Evolutionary conservation across 2,113 vertebrate species (phyloP).

Genomic region (Heterotilapia buettikoferi): DNA sequence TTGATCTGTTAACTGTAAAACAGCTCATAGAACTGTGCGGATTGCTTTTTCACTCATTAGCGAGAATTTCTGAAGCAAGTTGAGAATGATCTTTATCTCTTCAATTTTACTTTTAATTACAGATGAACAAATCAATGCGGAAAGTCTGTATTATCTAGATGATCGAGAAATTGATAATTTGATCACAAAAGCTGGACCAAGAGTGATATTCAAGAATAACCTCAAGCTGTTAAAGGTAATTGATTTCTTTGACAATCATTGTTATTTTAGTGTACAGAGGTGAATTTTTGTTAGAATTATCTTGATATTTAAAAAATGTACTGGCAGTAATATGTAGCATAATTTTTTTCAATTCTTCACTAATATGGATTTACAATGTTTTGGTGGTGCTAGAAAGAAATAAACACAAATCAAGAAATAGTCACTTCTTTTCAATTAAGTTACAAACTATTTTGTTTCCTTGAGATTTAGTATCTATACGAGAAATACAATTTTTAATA

Average conservation of each 20-base stretch:
- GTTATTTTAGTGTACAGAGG: neutral
- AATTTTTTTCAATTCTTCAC: neutral
- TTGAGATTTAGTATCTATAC: neutral
- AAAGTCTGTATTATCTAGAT: neutral
- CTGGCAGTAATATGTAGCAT: neutral
- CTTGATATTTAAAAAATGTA: neutral
- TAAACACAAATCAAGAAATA: neutral
- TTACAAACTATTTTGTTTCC: neutral
- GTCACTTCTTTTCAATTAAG: neutral
- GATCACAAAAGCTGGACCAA: neutral
- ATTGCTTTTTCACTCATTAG: neutral
- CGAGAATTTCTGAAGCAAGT: neutral
- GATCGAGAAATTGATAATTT: neutral
- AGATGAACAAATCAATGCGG: neutral
- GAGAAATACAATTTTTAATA: neutral
- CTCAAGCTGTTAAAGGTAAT: slow-evolving; percentile 10
- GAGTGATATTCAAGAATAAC: neutral
- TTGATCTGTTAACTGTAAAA: neutral
- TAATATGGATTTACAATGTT: neutral
- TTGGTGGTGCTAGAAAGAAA: neutral
- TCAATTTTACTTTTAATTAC: neutral
- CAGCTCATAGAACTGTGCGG: neutral
- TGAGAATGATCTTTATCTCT: neutral
- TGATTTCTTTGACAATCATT: neutral
- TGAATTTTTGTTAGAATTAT: neutral